Percentiles rank a stretch among this genome's conserved stretches.
phyloP scores from a whole-genome alignment of 2,113 vertebrate genomes.

The Calyptommatus sinebrachiatus region DNA sequence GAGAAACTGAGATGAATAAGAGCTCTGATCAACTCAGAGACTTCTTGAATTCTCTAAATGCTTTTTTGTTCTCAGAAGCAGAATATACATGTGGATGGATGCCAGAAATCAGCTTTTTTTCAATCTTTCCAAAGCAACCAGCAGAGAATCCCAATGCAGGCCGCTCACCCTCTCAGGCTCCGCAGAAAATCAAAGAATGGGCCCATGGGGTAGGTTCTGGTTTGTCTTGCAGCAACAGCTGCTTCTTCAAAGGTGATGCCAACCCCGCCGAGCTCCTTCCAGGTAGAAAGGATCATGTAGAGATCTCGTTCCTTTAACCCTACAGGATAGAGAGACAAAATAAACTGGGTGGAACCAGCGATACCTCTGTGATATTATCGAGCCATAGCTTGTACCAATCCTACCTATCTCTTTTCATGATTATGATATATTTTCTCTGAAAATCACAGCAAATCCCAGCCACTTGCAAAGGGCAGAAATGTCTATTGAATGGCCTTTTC shows the following conservation, averaged over 20 bases:
- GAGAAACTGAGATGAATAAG: too few relatives aligned
- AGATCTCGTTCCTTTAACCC: conserved; percentile 81
- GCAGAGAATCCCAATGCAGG: neutral
- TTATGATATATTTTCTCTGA: too few relatives aligned
- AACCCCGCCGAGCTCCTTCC: conserved; percentile 61
- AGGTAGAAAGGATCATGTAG: conserved; percentile 73
- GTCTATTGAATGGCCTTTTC: fast-evolving
- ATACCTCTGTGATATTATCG: too few relatives aligned
- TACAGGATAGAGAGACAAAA: conserved; percentile 41
- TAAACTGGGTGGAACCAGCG: too few relatives aligned
- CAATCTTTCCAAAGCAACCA: too few relatives aligned
- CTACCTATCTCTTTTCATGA: too few relatives aligned
- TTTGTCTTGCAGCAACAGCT: conserved; percentile 58
- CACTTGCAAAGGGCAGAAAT: neutral
- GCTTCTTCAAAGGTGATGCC: conserved; percentile 69
- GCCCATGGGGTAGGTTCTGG: conserved; percentile 74
- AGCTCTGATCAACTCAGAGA: too few relatives aligned
- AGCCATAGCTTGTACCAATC: too few relatives aligned
- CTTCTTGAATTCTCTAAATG: too few relatives aligned
- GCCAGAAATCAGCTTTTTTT: too few relatives aligned
- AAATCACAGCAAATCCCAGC: neutral
- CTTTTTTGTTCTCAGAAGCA: neutral
- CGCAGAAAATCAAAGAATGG: conserved; percentile 74
- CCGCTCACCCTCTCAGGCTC: conserved; percentile 75
- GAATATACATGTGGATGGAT: too few relatives aligned